Percentiles rank a stretch among this genome's conserved stretches.
These are phyloP conservation scores for Drosophila eugracilis DNA, from an alignment of 1,140 invertebrate species.

Conservation along the genomic window DNA sequence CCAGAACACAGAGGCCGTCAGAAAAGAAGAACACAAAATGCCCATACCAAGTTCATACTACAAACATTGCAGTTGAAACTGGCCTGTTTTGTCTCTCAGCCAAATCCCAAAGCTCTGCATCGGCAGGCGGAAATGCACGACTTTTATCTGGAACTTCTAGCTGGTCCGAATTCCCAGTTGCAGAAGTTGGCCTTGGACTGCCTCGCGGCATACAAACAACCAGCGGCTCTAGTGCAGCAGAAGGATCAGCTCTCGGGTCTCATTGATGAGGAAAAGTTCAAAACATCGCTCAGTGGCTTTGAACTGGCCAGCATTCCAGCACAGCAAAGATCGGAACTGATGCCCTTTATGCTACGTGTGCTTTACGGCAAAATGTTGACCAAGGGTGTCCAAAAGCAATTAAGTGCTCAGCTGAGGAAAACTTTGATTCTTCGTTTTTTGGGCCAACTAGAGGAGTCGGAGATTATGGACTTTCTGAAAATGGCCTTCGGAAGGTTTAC, in stretches of 20 bases:
- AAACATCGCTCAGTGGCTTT: conserved; percentile 92
- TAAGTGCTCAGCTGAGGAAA: conserved; percentile 88
- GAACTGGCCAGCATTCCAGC: conserved; percentile 89
- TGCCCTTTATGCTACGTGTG: conserved; percentile 93
- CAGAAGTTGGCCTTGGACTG: conserved; percentile 95
- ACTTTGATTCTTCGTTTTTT: conserved; percentile 93
- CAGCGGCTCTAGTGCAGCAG: conserved; percentile 90
- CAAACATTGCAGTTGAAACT: conserved; percentile 85
- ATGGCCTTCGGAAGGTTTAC: conserved; percentile 93
- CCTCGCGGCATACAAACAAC: conserved; percentile 92
- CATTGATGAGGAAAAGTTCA: conserved; percentile 94
- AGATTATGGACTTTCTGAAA: conserved; percentile 92
- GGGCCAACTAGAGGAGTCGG: conserved; percentile 91
- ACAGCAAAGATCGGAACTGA: conserved; percentile 90
- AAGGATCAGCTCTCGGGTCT: conserved; percentile 91
- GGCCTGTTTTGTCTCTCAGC: conserved; percentile 91
- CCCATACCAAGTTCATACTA: conserved; percentile 59
- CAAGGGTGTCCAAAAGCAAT: conserved; percentile 90
- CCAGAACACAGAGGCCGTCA: conserved; percentile 21
- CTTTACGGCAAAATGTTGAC: conserved; percentile 96
- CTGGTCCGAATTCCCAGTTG: conserved; percentile 90
- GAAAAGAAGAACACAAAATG: conserved; percentile 32
- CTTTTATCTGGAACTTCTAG: conserved; percentile 92
- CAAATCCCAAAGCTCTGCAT: conserved; percentile 92
- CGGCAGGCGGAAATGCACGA: conserved; percentile 90